phyloP scores from a whole-genome alignment of 1,140 invertebrate genomes.

The Drosophila chauvacae region DNA sequence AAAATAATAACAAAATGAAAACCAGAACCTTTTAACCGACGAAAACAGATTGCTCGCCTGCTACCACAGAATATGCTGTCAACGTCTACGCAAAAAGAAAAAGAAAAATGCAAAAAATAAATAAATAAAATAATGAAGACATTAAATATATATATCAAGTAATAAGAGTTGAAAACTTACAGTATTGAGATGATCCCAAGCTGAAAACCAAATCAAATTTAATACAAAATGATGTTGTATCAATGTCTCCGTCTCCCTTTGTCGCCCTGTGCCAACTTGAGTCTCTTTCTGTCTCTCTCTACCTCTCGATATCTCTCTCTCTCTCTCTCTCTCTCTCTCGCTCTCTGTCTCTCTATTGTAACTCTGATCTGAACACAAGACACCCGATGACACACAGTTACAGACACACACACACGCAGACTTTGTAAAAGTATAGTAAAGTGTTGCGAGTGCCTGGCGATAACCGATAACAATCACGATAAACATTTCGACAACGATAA shows the following conservation, averaged over 20 bases:
- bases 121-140: neutral
- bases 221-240: conserved; percentile 68
- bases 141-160: conserved; percentile 9
- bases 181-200: conserved; percentile 21
- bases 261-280: conserved; percentile 9
- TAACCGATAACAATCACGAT: conserved; percentile 40
- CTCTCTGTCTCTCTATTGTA: conserved; percentile 34
- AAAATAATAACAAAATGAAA: conserved; percentile 10
- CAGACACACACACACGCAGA: conserved; percentile 36
- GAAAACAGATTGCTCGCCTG: conserved; percentile 71
- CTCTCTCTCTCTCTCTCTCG: conserved; percentile 26
- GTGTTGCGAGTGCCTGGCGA: conserved; percentile 69
- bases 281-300: conserved; percentile 32
- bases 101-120: conserved; percentile 1
- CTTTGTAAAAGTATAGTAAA: conserved; percentile 81
- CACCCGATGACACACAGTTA: conserved; percentile 34
- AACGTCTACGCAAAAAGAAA: conserved; percentile 33
- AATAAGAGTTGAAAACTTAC: conserved; percentile 8
- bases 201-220: conserved; percentile 70
- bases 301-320: conserved; percentile 3
- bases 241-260: conserved; percentile 30
- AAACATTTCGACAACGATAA: conserved; percentile 44
- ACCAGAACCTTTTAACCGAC: conserved; percentile 50
- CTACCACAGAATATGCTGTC: conserved; percentile 70
- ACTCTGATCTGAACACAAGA: conserved; percentile 32